Conservation (phyloP, 1,140 invertebrate species). For the Panagrolaimus sp. region DNA sequence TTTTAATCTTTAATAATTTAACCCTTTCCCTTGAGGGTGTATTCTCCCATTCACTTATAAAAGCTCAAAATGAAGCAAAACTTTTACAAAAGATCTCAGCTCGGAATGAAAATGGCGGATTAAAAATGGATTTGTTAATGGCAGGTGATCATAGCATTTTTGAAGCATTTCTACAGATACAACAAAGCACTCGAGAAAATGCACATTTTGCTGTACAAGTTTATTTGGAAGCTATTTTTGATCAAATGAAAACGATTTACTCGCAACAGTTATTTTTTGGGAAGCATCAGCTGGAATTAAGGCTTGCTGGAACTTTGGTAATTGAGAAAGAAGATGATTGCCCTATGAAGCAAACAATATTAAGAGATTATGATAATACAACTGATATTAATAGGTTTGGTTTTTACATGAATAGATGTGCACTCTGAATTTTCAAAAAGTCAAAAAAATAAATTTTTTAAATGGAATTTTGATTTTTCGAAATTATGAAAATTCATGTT, state of each 20-base stretch:
- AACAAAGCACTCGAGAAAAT: neutral
- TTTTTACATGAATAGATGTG: no score
- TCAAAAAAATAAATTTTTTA: no score
- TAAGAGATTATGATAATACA: neutral
- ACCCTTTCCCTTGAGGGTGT: neutral
- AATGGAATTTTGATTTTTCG: no score
- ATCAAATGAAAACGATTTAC: neutral
- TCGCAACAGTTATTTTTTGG: conserved; percentile 1
- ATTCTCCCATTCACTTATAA: neutral
- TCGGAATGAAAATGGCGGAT: neutral
- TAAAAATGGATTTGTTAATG: conserved; percentile 8
- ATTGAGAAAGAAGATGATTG: conserved; percentile 5
- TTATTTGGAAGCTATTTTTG: conserved; percentile 2
- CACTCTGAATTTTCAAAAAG: no score
- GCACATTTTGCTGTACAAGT: neutral
- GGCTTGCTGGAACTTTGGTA: neutral
- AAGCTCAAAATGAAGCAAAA: neutral
- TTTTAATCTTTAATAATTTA: neutral
- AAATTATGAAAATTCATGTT: no score
- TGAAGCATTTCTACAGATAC: neutral
- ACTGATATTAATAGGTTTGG: neutral
- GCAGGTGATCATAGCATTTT: neutral
- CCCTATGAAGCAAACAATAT: neutral
- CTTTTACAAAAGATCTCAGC: neutral
- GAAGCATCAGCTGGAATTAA: neutral